Evolutionary conservation across 2,113 vertebrate species (phyloP), one percentile per base, ranked within the genome.

Genomic region (western clawed frog (Xenopus tropicalis)): DNA sequence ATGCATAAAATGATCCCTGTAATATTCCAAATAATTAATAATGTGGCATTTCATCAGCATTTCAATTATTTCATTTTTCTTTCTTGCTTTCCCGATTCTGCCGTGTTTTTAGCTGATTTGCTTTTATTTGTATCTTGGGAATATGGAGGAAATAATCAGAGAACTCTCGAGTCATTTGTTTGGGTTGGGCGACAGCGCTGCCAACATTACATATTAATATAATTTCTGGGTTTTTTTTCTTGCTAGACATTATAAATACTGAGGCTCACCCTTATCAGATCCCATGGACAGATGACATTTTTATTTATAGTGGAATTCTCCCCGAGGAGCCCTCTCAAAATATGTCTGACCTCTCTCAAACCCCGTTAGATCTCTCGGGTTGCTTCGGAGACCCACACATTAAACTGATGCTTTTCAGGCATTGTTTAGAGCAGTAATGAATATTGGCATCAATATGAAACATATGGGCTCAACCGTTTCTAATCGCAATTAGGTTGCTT

Each of bases 11-110:
- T 37, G 64, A 13, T 43, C 29, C 72, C 68, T 42, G 23, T 68
- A 42, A 74, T 61, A 74, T 74, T 74, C 24, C 24, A 17, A 52
- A 24, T 68, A 75, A 75, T 69, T 75, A 69, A 63, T 56, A 63
- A 59, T 24, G 46, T 75, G 73, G 29, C 62, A 59, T 59, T 75
- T 75, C 73, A 69, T 63, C 48, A 69, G 58, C 1, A 12, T 16
- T 44, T 69, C 63, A 37, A 75, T 75, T 69, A 75, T 62, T 29
- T 52, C 48, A 19, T 63, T 44, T 46, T 37, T 37, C 10, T 3
- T 37, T 46, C 6, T 44, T 44, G 12, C 42, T 46, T 46, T 46
- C 42, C 21, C 43, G 14, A 12, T 21, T 44, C 20, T 21, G 29
- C 46, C 37, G 13, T 4, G 12, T 71, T 5, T 12, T 62, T 29